These are phyloP conservation scores for Drosophila kambysellisi DNA, from an alignment of 2,888 invertebrate genomes.

Conservation along the genomic window DNA sequence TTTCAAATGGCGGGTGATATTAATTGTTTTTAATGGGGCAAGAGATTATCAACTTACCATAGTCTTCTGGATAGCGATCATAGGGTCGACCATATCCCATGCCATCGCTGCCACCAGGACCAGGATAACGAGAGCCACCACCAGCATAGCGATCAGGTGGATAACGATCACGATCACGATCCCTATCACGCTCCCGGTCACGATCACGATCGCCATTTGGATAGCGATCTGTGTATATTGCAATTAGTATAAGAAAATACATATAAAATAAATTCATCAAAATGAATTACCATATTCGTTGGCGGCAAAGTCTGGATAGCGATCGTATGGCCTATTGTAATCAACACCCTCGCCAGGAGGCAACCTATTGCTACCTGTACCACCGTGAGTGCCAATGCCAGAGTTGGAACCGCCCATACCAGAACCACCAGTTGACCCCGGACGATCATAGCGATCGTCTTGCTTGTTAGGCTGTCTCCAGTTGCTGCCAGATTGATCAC, in stretches of 20 bases:
- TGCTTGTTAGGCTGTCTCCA: constrained; percentile 86
- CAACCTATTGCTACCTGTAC: constrained; percentile 68
- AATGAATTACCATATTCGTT: constrained; percentile 80
- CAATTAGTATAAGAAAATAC: background rate
- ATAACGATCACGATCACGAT: constrained; percentile 45
- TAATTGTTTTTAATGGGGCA: constrained; percentile 31
- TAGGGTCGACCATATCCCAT: constrained; percentile 80
- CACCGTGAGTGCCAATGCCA: constrained; percentile 77
- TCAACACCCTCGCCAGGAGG: constrained; percentile 76
- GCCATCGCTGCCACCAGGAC: constrained; percentile 63
- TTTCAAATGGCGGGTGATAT: constrained; percentile 44
- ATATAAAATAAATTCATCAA: background rate
- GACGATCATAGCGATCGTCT: constrained; percentile 85
- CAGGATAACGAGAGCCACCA: constrained; percentile 84
- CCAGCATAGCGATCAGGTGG: constrained; percentile 66
- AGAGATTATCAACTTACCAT: constrained; percentile 56
- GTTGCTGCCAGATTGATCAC: constrained; percentile 80
- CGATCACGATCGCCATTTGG: constrained; percentile 33
- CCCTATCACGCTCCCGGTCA: constrained; percentile 40
- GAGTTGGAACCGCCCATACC: constrained; percentile 82
- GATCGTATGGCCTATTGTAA: constrained; percentile 83
- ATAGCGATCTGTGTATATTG: constrained; percentile 40
- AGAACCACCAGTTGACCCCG: constrained; percentile 75
- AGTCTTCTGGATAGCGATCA: constrained; percentile 82
- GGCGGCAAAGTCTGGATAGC: constrained; percentile 75